phyloP scores from a whole-genome alignment of 2,888 invertebrate species.

The Lysandra bellargus region DNA sequence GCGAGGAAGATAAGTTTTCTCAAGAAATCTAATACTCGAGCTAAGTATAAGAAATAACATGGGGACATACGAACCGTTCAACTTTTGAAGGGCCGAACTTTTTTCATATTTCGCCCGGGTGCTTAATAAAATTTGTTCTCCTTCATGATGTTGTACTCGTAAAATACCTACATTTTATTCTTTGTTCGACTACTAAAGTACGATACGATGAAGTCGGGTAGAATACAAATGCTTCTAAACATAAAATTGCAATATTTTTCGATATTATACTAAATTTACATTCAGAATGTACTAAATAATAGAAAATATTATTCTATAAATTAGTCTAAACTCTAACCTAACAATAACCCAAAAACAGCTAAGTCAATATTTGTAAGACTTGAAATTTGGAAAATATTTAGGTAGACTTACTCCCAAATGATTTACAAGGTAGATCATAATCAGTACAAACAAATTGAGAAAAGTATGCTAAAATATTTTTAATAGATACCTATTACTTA shows the following conservation, averaged over 20 bases:
- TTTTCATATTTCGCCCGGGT: slow-evolving; percentile 53
- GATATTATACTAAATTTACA: background rate
- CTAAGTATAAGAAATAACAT: slow-evolving; percentile 28
- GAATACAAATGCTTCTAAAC: background rate
- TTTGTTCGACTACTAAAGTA: background rate
- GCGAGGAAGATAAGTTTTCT: background rate
- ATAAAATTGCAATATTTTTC: background rate
- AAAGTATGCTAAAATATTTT: too few species aligned
- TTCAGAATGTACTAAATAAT: background rate
- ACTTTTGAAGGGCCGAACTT: slow-evolving; percentile 45
- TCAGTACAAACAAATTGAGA: too few species aligned
- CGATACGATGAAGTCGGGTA: background rate
- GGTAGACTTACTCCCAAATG: background rate
- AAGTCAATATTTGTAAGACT: background rate
- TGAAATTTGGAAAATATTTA: background rate
- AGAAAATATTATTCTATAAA: background rate
- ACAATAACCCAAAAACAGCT: background rate
- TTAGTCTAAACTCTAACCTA: background rate
- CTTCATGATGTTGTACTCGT: slow-evolving; percentile 48
- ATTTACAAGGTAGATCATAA: too few species aligned
- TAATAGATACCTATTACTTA: too few species aligned
- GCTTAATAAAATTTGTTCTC: slow-evolving; percentile 49
- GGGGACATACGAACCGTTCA: slow-evolving; percentile 32
- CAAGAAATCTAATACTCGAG: slow-evolving; percentile 26
- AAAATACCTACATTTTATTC: slow-evolving; percentile 35